phyloP scores from a whole-genome alignment of 2,113 vertebrate species.

The Paralichthys olivaceus region DNA sequence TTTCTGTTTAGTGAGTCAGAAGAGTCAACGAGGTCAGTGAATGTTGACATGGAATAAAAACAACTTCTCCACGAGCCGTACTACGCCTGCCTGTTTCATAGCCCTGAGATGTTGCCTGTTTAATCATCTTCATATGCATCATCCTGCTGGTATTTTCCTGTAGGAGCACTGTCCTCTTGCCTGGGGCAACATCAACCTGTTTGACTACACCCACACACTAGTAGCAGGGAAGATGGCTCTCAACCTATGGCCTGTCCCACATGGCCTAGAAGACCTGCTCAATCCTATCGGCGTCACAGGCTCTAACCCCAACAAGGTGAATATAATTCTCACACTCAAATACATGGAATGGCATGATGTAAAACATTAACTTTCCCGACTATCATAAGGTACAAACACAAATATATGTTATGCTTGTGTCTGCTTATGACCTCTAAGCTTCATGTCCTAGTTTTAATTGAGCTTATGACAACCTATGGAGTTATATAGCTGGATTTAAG shows the following conservation, averaged over 20 bases:
- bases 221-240: constrained; percentile 99
- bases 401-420: not conserved
- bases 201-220: constrained; percentile 98
- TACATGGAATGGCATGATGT: not conserved
- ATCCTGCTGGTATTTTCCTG: constrained; percentile 34
- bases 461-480: constrained; percentile 27
- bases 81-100: constrained; percentile 19
- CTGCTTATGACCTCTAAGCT: constrained; percentile 32
- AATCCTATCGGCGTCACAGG: constrained; percentile 98
- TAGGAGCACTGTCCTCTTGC: constrained; percentile 98
- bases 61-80: not conserved
- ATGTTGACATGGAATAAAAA: not conserved
- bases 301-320: constrained; percentile 98
- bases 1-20: not conserved
- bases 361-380: not conserved
- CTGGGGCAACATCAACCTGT: constrained; percentile 99
- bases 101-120: constrained; percentile 17
- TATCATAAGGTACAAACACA: not conserved
- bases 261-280: constrained; percentile 96
- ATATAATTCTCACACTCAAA: not conserved
- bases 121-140: constrained; percentile 43
- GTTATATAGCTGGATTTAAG: constrained; percentile 38
- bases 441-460: constrained; percentile 26
- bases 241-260: constrained; percentile 98
- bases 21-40: not conserved